Evolutionary conservation across 2,888 invertebrate species (phyloP).

Genomic region (Patella ulyssiponensis): DNA sequence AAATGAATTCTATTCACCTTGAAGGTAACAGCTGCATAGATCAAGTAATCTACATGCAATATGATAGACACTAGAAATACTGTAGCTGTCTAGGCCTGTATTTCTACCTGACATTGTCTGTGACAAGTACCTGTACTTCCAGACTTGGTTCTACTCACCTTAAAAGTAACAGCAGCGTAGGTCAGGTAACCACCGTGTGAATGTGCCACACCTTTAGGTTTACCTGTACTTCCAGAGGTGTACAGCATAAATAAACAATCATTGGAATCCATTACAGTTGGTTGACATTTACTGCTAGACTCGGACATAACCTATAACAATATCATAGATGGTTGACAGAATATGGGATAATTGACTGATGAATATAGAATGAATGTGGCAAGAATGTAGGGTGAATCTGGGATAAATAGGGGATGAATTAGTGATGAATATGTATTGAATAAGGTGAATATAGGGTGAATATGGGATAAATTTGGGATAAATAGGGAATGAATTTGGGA

Average conservation of each 20-base stretch:
- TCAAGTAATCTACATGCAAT: constrained; percentile 70
- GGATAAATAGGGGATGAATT: no score
- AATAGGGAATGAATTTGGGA: no score
- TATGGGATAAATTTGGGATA: no score
- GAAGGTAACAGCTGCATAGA: constrained; percentile 72
- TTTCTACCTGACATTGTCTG: no score
- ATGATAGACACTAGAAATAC: not conserved
- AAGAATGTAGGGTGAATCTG: no score
- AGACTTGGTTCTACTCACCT: constrained; percentile 54
- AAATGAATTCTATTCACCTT: constrained; percentile 57
- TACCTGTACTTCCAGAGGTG: constrained; percentile 75
- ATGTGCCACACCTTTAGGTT: constrained; percentile 75
- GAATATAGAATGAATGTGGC: no score
- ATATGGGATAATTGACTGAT: no score
- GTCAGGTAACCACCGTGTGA: constrained; percentile 74
- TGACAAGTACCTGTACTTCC: no score
- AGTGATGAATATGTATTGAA: no score
- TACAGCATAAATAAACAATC: constrained; percentile 75
- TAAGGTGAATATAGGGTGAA: no score
- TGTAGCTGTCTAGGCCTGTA: no score
- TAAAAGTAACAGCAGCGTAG: constrained; percentile 72
- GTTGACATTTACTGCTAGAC: constrained; percentile 59
- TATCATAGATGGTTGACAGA: no score
- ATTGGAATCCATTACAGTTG: constrained; percentile 73
- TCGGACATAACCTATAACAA: constrained; percentile 54